Conservation (phyloP, 2,113 vertebrate genomes). For the Oxyura jamaicensis region DNA sequence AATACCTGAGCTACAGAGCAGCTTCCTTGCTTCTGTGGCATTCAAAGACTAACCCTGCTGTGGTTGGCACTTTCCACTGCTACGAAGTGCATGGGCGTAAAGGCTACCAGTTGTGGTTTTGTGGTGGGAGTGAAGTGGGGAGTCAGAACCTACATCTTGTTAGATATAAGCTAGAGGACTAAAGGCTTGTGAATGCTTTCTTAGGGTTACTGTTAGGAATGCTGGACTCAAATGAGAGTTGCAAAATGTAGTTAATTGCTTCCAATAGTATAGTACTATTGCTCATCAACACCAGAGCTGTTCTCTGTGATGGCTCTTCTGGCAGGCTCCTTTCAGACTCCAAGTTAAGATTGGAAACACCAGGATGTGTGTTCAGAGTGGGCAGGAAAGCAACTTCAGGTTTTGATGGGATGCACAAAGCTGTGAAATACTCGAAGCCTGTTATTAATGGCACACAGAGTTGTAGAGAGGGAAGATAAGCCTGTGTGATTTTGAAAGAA, state of each 20-base stretch:
- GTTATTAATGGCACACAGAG: neutral
- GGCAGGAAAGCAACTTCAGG: neutral
- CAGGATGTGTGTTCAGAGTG: neutral
- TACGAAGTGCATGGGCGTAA: neutral
- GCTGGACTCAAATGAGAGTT: neutral
- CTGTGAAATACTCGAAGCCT: neutral
- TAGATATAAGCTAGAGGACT: neutral
- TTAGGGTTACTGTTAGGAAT: neutral
- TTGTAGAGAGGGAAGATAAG: neutral
- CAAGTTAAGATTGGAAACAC: neutral
- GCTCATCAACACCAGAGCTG: neutral
- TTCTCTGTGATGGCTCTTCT: neutral
- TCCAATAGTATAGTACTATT: neutral
- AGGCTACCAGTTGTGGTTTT: neutral
- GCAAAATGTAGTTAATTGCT: neutral
- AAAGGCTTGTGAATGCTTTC: neutral
- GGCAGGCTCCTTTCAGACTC: neutral
- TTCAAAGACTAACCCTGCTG: neutral
- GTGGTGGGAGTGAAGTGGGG: neutral
- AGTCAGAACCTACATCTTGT: neutral
- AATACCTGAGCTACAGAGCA: accelerated
- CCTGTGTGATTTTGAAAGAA: neutral
- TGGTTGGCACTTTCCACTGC: neutral
- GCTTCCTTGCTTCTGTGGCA: neutral
- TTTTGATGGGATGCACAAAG: neutral